Base-by-base conservation (phyloP, 2,888 invertebrate genomes). In the Zeuzera pyrina region DNA sequence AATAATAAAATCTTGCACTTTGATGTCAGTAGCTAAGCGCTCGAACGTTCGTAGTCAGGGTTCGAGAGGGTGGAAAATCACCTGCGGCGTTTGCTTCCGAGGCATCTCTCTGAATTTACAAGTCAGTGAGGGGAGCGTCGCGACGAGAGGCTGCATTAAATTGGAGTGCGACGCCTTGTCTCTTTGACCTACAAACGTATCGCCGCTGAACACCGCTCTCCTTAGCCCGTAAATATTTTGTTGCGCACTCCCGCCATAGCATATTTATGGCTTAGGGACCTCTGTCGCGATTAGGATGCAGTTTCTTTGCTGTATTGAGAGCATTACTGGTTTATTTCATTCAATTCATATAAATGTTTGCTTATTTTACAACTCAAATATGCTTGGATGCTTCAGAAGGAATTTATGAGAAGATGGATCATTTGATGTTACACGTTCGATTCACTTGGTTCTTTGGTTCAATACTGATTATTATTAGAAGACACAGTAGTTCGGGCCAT, bases 1-100 rank as follows among this genome's bases (percentile, higher is more conserved):
- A 65, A 69, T 72, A 71, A 74, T 66, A 68, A 68, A 72, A 67
- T 57, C 57, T 57, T 66, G 61, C 62, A 66, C 74, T 78, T 78
- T 79, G 74, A 77, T 72, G 76, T 77, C 55, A 53, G 50, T 42
- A 45, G 51, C 43, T 39, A 47, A 50, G 44, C 48, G 35, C 40
- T 39, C 41, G 35, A 34, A 39, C 31, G 44, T 35, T 47, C 48
- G 47, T 42, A 49, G 57, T 38, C 42, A 42, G 47, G 42, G 47
- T 47, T 45, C 39, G 41, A 48, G 67, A 56, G 71, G 74, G 69
- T 63, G 67, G 65, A 60, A 64, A 61, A 62, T 56, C 59, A 56
- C 69, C 63, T 57, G 64, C 56, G 60, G 62, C 66, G 55, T 53
- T 52, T 53, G 44, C 47, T 53, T 52, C 51, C 48, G 47, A 52